Base-by-base conservation (phyloP, 2,888 invertebrate genomes). In the Lasioglossum villosulum region DNA sequence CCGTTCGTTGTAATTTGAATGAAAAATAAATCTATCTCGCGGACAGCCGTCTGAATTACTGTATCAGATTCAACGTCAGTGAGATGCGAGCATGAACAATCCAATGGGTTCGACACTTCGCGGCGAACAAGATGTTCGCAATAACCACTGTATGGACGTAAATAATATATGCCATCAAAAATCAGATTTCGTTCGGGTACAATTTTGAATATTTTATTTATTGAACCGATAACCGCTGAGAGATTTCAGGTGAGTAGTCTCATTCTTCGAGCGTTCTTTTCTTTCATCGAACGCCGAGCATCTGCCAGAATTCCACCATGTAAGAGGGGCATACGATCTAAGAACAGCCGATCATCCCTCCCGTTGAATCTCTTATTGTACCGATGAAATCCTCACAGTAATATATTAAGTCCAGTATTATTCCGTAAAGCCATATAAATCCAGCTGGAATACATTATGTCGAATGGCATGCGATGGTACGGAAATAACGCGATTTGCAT, bases 401-500 rank as follows among this genome's bases (percentile, higher is more conserved):
- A 88, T 85, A 85, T 87, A 83, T 88, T 87, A 87, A 88, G 80
- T 87, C 83, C 63, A 76, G 84, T 81, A 88, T 83, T 88, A 87
- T 85, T 80, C 83, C 52, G 86, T 37, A 83, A 83, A 88, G 85
- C 85, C 78, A 77, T 79, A 82, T 86, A 88, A 88, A 87, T 88
- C 87, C 87, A 39, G 42, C 52, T 42, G 74, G 87, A 88, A 88
- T 87, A 88, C 80, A 83, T 87, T 87, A 80, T 76, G 78, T 80
- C 73, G 83, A 77, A 83, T 85, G 79, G 85, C 81, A 82, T 83
- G 80, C 87, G 83, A 56, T 77, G 87, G 76, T 56, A 68, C 75
- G 80, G 78, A 81, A 86, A 78, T 87, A 88, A 87, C 78, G 82
- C 85, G 88, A 88, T 88, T 88, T 88, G 83, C 87, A 88, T 86